A percentile compares a stretch with the other conserved stretches of the same genome.
Conservation (phyloP, 2,797 vertebrate species). For the Takifugu ocellatus region DNA sequence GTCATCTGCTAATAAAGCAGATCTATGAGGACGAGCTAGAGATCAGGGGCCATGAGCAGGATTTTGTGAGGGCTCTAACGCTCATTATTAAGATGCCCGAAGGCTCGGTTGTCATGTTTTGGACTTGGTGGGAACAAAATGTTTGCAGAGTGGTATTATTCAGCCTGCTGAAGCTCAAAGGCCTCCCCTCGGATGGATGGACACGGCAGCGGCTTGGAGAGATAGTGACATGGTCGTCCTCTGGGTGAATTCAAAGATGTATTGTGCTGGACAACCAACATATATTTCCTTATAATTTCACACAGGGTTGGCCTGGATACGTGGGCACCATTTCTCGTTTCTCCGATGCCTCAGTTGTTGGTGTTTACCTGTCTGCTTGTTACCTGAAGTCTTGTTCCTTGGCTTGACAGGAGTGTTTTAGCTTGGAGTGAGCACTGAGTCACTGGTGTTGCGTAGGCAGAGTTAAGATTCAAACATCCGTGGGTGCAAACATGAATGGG, state of each 20-base stretch:
- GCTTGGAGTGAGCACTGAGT: neutral
- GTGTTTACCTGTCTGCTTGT: neutral
- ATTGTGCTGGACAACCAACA: no score
- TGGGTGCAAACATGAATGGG: slow-evolving; percentile 3
- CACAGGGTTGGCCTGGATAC: no score
- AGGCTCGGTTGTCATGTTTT: slow-evolving; percentile 3
- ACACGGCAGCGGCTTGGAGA: neutral
- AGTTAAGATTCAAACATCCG: slow-evolving; percentile 2
- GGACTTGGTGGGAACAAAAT: slow-evolving; percentile 1
- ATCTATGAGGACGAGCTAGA: neutral
- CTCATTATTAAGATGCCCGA: neutral
- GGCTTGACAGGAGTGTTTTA: no score
- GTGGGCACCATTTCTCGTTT: no score
- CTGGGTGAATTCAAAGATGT: no score
- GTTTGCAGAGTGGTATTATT: neutral
- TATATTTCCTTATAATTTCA: no score
- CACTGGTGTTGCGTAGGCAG: neutral
- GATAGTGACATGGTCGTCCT: neutral
- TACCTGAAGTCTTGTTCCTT: neutral
- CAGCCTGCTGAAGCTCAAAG: slow-evolving; percentile 1
- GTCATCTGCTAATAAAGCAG: no score
- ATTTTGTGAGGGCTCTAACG: neutral
- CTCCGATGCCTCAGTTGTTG: neutral
- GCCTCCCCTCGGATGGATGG: slow-evolving; percentile 4
- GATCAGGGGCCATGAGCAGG: neutral